Percentiles rank a stretch among this genome's conserved stretches.
Evolutionary conservation across 2,888 invertebrate species (phyloP).

Genomic region (Neocrepidodera transversa): DNA sequence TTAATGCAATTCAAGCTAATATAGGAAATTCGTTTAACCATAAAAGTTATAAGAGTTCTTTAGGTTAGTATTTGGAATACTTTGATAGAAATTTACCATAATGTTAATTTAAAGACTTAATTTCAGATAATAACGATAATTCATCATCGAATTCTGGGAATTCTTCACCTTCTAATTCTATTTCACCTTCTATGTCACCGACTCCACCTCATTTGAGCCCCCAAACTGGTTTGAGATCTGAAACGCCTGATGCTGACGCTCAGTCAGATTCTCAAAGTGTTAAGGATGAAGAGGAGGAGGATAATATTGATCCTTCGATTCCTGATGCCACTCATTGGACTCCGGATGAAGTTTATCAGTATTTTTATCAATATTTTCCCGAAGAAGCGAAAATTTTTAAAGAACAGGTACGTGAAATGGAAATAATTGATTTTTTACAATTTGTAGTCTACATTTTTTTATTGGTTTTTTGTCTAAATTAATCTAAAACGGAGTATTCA

Average conservation of each 20-base stretch:
- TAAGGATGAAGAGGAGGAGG: constrained; percentile 57
- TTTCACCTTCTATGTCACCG: constrained; percentile 47
- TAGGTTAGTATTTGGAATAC: constrained; percentile 30
- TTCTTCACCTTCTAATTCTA: constrained; percentile 34
- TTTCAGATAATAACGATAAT: constrained; percentile 32
- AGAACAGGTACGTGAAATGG: constrained; percentile 71
- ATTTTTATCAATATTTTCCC: constrained; percentile 79
- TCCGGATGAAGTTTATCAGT: constrained; percentile 81
- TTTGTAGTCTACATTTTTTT: too few relatives aligned
- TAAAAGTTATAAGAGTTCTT: constrained; percentile 42
- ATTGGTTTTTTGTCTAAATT: too few relatives aligned
- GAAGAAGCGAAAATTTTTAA: constrained; percentile 82
- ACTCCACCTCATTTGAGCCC: constrained; percentile 56
- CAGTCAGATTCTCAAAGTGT: constrained; percentile 53
- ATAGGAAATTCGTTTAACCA: constrained; percentile 46
- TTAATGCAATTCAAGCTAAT: constrained; percentile 57
- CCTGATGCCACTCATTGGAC: constrained; percentile 86
- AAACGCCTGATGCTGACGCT: constrained; percentile 32
- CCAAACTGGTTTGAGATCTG: constrained; percentile 46
- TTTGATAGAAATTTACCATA: background rate
- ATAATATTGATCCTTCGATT: constrained; percentile 69
- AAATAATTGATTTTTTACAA: background rate
- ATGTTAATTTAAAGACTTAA: background rate
- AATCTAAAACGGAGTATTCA: too few relatives aligned
- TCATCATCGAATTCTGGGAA: constrained; percentile 36